Evolutionary conservation across 1,140 invertebrate genomes (phyloP).

Genomic region (Rhagoletis pomonella): DNA sequence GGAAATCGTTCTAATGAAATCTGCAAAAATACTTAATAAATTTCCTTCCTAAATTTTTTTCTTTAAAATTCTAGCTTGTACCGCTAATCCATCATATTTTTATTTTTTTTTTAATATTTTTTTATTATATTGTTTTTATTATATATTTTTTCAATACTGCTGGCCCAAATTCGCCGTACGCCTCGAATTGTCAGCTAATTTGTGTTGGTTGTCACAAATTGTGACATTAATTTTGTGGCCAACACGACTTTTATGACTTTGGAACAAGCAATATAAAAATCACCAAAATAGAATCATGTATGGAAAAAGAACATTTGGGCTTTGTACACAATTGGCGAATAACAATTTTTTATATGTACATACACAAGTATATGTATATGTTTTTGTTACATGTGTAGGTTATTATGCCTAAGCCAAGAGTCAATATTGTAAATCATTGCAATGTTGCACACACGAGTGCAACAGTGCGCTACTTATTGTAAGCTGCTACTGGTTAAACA

Average conservation of each 20-base stretch:
- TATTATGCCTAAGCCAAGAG: too few species aligned
- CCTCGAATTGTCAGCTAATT: neutral
- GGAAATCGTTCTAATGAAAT: too few species aligned
- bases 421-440: neutral
- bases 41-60: too few species aligned
- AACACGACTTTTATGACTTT: neutral
- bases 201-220: neutral
- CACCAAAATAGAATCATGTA: neutral
- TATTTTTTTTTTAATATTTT: too few species aligned
- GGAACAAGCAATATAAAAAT: neutral
- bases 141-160: too few species aligned
- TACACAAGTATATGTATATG: too few species aligned
- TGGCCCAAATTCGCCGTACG: neutral
- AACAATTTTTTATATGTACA: too few species aligned
- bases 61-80: too few species aligned
- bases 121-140: too few species aligned
- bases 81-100: too few species aligned
- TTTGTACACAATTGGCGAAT: neutral
- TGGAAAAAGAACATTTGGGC: slow-evolving; percentile 2
- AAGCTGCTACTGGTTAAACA: slow-evolving; percentile 23
- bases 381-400: too few species aligned
- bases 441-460: neutral
- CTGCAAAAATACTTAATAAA: too few species aligned
- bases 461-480: neutral
- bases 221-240: neutral